These are phyloP conservation scores for Synergus japonicus DNA, from an alignment of 2,888 invertebrate genomes.

Conservation along the genomic window DNA sequence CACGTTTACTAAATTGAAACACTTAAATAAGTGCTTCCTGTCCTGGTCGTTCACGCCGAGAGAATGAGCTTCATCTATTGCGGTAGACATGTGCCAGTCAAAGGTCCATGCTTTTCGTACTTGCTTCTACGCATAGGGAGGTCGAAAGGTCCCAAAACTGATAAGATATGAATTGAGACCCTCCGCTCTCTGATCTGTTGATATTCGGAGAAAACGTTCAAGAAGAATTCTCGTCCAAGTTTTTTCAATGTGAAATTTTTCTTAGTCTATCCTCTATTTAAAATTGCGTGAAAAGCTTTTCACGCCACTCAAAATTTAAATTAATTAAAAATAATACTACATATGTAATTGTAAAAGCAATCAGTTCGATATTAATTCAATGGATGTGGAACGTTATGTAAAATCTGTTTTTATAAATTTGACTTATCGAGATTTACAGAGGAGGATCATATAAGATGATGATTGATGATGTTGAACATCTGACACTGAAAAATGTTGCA, in stretches of 20 bases:
- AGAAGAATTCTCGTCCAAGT: slow-evolving; percentile 17
- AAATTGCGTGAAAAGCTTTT: not conserved
- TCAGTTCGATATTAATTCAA: not conserved
- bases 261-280: not conserved
- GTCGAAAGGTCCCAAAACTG: slow-evolving; percentile 63
- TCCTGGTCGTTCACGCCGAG: slow-evolving; percentile 62
- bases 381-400: not conserved
- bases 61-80: slow-evolving; percentile 61
- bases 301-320: not conserved
- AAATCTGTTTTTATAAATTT: not conserved
- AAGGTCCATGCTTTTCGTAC: slow-evolving; percentile 62
- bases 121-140: slow-evolving; percentile 51
- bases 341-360: not conserved
- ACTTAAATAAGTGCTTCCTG: slow-evolving; percentile 74
- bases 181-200: slow-evolving; percentile 8
- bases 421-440: not conserved
- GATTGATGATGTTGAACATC: not conserved
- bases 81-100: slow-evolving; percentile 55
- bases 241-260: slow-evolving; percentile 14
- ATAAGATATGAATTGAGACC: slow-evolving; percentile 63
- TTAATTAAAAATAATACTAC: not conserved
- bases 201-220: not conserved
- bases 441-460: not conserved
- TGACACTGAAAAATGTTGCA: not conserved
- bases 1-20: slow-evolving; percentile 44